Evolutionary conservation across 2,797 vertebrate genomes (phyloP).

Genomic region (Forpus xanthops): DNA sequence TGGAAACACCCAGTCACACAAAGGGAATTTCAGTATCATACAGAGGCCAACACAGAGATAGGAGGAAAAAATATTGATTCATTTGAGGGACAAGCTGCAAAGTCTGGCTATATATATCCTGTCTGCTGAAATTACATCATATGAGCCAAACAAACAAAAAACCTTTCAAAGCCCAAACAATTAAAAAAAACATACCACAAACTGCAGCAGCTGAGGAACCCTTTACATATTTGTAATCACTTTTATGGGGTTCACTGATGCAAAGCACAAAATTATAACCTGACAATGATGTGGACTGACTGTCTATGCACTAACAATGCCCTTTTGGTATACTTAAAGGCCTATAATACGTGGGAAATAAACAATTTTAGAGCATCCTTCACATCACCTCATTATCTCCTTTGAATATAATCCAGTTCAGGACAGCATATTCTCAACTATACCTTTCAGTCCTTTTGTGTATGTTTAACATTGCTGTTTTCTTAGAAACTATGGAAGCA

Average conservation of each 20-base stretch:
- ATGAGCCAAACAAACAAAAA: background rate
- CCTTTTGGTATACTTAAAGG: background rate
- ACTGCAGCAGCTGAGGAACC: background rate
- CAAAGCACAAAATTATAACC: background rate
- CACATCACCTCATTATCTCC: background rate
- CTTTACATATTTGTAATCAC: background rate
- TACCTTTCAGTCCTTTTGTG: background rate
- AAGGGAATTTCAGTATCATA: background rate
- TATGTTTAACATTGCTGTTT: background rate
- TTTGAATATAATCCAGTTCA: background rate
- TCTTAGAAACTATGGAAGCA: background rate
- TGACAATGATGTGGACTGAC: background rate
- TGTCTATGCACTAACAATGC: background rate
- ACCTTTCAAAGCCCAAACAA: background rate
- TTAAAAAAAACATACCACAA: accelerated
- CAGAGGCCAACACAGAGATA: background rate
- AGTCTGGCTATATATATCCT: background rate
- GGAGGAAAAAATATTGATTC: background rate
- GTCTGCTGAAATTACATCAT: background rate
- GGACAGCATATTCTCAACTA: background rate
- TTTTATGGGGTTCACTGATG: background rate
- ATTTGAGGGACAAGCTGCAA: background rate
- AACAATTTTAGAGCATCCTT: background rate
- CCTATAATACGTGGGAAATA: background rate
- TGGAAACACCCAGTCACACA: background rate